phyloP scores from a whole-genome alignment of 2,888 invertebrate species.

The Troides helena region DNA sequence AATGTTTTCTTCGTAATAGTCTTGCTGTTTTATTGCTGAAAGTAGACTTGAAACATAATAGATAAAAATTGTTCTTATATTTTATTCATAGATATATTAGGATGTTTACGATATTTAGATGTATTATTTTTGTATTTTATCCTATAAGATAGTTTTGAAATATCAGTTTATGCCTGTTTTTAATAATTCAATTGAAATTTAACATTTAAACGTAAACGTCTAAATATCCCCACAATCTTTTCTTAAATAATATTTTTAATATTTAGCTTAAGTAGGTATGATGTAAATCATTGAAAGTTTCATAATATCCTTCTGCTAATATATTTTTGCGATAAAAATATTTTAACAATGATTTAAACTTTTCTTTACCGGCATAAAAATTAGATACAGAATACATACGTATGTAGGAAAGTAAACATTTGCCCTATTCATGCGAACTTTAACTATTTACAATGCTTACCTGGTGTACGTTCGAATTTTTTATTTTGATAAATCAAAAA shows the following conservation, averaged over 20 bases:
- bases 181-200: not conserved
- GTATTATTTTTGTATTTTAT: not conserved
- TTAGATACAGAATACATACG: no score
- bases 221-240: not conserved
- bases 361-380: not conserved
- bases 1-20: slow-evolving; percentile 35
- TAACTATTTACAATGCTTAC: not conserved
- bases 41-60: slow-evolving; percentile 57
- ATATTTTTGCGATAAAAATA: not conserved
- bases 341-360: not conserved
- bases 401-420: not conserved
- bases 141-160: not conserved
- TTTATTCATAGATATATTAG: not conserved
- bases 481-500: no score
- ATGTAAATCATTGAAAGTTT: not conserved
- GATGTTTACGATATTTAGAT: not conserved
- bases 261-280: not conserved
- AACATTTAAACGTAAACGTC: not conserved
- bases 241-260: not conserved
- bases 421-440: not conserved
- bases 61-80: slow-evolving; percentile 14
- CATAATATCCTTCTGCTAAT: not conserved
- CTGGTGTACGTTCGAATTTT: not conserved
- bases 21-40: slow-evolving; percentile 44
- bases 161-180: not conserved